A percentile compares a stretch with the other conserved stretches of the same genome.
phyloP scores from a whole-genome alignment of 2,797 vertebrate species.

The Alfaro cultratus region DNA sequence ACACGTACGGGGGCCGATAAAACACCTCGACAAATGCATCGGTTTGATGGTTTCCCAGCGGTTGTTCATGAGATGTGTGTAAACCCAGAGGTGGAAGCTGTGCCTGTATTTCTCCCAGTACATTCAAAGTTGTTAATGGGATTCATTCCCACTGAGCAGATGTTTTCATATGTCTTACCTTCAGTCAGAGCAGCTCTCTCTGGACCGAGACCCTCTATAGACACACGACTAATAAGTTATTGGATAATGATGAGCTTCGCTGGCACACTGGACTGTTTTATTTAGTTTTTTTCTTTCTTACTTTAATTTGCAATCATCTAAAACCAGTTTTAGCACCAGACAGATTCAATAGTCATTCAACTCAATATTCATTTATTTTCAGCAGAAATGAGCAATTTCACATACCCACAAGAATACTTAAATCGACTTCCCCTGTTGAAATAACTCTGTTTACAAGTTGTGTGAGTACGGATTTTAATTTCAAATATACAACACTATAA shows the following conservation, averaged over 20 bases:
- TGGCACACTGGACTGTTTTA: neutral
- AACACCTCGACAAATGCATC: conserved; percentile 34
- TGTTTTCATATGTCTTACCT: neutral
- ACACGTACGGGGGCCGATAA: conserved; percentile 14
- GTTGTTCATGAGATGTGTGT: conserved; percentile 34
- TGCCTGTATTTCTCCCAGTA: conserved; percentile 24
- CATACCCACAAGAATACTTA: neutral
- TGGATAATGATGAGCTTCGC: conserved; percentile 1
- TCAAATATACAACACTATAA: neutral
- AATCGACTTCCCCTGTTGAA: neutral
- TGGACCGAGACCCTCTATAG: conserved; percentile 11
- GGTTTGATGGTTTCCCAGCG: conserved; percentile 15
- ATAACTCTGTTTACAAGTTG: neutral
- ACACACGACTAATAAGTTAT: conserved; percentile 11
- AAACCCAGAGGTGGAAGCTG: conserved; percentile 16
- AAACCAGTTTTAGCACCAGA: too few species aligned
- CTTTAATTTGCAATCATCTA: neutral
- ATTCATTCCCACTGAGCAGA: conserved; percentile 30
- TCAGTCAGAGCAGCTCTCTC: conserved; percentile 10
- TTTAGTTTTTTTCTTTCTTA: conserved; percentile 12
- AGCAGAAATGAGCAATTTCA: neutral
- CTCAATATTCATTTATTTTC: neutral
- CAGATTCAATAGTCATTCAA: neutral
- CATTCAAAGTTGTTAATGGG: conserved; percentile 36
- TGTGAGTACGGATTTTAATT: neutral